A percentile compares a stretch with the other conserved stretches of the same genome.
Conservation (phyloP, 2,797 vertebrate species). For the Catamblyrhynchus diadema region DNA sequence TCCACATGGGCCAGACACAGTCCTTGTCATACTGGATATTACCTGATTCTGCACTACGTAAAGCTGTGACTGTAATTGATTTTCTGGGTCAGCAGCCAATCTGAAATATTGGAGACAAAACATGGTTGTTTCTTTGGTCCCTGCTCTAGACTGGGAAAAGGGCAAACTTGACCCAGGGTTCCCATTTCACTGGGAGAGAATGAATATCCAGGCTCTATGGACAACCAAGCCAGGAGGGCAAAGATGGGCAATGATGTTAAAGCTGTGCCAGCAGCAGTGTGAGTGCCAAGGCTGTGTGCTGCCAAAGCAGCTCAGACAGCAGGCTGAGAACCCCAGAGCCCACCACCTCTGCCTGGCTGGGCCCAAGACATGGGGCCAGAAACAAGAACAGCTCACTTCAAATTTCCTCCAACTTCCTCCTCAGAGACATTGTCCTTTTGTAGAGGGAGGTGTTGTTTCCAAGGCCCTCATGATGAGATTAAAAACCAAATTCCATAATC, state of each 20-base stretch:
- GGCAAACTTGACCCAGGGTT: not conserved
- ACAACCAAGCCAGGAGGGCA: not conserved
- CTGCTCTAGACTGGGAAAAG: not conserved
- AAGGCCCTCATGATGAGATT: not conserved
- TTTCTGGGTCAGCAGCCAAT: not conserved
- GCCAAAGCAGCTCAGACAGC: not conserved
- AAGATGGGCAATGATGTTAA: accelerated
- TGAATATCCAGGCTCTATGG: not conserved
- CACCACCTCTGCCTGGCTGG: not conserved
- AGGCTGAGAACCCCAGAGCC: not conserved
- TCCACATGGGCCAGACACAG: not conserved
- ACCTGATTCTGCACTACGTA: not conserved
- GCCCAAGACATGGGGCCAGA: not conserved
- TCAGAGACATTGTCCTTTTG: not conserved
- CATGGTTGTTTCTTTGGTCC: not conserved
- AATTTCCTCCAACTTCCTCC: not conserved
- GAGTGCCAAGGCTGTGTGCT: accelerated
- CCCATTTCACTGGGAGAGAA: not conserved
- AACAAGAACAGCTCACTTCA: not conserved
- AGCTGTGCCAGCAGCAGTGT: not conserved
- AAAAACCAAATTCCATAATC: not conserved
- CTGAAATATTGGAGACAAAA: not conserved
- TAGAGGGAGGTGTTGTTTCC: not conserved
- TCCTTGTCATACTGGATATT: not conserved
- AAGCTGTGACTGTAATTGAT: not conserved